Percentiles rank a stretch among this genome's conserved stretches.
Conservation (phyloP, 2,113 vertebrate genomes). For the Motacilla alba region DNA sequence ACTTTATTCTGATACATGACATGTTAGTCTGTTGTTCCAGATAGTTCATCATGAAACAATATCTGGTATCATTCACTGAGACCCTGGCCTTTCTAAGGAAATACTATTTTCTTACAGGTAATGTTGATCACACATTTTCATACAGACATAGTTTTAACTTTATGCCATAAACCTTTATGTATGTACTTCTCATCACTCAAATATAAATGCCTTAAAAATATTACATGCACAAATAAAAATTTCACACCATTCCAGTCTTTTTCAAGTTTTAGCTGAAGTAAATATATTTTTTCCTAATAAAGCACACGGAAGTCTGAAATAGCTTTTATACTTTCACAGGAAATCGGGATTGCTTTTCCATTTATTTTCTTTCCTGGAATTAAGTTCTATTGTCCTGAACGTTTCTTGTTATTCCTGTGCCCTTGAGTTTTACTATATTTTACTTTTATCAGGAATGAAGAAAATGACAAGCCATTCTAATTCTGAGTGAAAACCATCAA, state of each 20-base stretch:
- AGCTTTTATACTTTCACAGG: neutral
- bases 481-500: neutral
- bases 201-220: neutral
- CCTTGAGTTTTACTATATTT: neutral
- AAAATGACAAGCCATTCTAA: neutral
- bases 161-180: neutral
- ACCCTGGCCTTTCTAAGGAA: neutral
- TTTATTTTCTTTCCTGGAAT: neutral
- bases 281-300: neutral
- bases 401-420: neutral
- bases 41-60: neutral
- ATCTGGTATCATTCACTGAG: neutral
- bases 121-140: neutral
- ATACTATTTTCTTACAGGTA: neutral
- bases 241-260: neutral
- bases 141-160: neutral
- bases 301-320: neutral
- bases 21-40: neutral
- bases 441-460: neutral
- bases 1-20: neutral
- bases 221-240: neutral
- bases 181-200: neutral
- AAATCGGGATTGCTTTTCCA: rapidly evolving
- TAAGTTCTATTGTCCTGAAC: neutral
- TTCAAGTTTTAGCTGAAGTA: neutral